Percentiles rank a stretch among this genome's conserved stretches.
Conservation (phyloP, 1,140 invertebrate species). For the Cardiocondyla obscurior region DNA sequence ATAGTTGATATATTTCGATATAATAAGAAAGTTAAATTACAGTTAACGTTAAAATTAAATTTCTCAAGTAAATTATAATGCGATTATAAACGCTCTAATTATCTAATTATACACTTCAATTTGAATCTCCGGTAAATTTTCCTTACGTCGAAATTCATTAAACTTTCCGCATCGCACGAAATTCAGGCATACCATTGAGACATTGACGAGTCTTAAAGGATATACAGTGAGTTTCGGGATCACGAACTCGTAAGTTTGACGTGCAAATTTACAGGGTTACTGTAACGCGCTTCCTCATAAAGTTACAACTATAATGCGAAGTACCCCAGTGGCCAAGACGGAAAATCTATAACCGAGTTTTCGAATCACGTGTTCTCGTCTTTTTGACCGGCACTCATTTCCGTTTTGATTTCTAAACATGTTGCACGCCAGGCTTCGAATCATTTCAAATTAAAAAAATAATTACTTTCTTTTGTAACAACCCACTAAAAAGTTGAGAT, state of each 20-base stretch:
- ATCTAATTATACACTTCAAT: neutral
- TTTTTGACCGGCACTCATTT: neutral
- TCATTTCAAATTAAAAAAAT: neutral
- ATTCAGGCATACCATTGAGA: conserved; percentile 20
- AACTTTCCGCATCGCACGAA: conserved; percentile 23
- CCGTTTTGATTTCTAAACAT: neutral
- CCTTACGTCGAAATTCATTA: conserved; percentile 37
- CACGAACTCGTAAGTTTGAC: conserved; percentile 42
- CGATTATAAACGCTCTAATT: neutral
- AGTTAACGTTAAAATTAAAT: neutral
- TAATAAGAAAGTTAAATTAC: neutral
- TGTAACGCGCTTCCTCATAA: neutral
- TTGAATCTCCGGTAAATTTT: conserved; percentile 1
- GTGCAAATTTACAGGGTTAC: conserved; percentile 36
- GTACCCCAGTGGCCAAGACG: neutral
- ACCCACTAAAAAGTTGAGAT: neutral
- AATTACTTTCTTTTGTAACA: neutral
- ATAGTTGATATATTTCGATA: neutral
- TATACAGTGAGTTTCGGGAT: conserved; percentile 33
- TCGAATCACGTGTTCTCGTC: conserved; percentile 2
- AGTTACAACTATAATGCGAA: conserved; percentile 34
- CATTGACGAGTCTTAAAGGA: conserved; percentile 34
- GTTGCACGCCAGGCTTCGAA: too few species aligned
- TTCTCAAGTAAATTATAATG: neutral
- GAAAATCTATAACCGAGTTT: conserved; percentile 31